A percentile compares a stretch with the other conserved stretches of the same genome.
phyloP scores from a whole-genome alignment of 2,888 invertebrate genomes.

The Aphelenchoides bicaudatus region DNA sequence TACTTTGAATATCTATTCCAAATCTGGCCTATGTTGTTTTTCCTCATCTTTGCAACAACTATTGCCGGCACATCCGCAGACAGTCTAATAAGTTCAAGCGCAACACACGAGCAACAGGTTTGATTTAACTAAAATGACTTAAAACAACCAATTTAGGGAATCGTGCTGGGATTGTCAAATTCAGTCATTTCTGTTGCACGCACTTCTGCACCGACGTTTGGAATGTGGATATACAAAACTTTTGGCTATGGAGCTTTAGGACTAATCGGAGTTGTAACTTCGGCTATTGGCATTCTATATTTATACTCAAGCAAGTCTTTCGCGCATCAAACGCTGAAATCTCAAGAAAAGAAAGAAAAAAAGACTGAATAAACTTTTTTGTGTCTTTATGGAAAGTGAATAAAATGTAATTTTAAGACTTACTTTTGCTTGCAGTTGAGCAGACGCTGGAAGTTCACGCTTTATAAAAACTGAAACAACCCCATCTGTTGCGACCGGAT shows the following conservation, averaged over 20 bases:
- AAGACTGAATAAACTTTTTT: neutral
- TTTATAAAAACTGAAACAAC: constrained; percentile 31
- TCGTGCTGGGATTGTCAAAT: constrained; percentile 44
- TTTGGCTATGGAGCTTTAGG: constrained; percentile 38
- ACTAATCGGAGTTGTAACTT: constrained; percentile 29
- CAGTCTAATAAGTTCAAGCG: constrained; percentile 39
- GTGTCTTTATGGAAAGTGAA: neutral
- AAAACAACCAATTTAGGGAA: constrained; percentile 34
- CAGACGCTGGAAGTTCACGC: neutral
- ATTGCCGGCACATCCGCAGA: constrained; percentile 41
- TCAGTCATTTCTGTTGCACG: constrained; percentile 41
- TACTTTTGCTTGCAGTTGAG: constrained; percentile 9
- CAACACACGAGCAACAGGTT: constrained; percentile 40
- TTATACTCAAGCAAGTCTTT: neutral
- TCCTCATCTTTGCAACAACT: constrained; percentile 42
- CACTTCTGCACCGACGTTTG: constrained; percentile 41
- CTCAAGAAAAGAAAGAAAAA: neutral
- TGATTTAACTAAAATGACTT: neutral
- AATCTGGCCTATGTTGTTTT: constrained; percentile 42
- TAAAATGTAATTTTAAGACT: neutral
- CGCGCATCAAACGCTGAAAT: neutral
- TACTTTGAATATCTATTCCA: constrained; percentile 33
- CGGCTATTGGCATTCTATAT: neutral
- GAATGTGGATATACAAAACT: constrained; percentile 37
- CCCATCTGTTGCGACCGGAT: constrained; percentile 30